A percentile compares a stretch with the other conserved stretches of the same genome.
Evolutionary conservation across 2,797 vertebrate species (phyloP).

Genomic region (Hipposideros larvatus): DNA sequence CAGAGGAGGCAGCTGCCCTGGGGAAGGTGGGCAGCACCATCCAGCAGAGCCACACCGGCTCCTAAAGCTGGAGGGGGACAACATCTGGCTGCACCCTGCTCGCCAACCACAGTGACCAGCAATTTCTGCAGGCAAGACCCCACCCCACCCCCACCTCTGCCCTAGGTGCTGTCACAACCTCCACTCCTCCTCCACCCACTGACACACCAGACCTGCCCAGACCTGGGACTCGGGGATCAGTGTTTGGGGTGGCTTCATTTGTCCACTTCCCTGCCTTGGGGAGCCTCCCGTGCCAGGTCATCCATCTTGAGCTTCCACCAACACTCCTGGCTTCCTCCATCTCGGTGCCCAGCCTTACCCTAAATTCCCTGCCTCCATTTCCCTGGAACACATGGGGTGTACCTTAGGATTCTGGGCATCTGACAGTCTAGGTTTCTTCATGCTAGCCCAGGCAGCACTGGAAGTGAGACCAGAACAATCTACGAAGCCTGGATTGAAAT

Average conservation of each 20-base stretch:
- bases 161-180: neutral
- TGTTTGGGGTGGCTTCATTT: fast-evolving
- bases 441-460: neutral
- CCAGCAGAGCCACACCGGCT: slow-evolving; percentile 81
- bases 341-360: neutral
- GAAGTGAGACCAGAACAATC: neutral
- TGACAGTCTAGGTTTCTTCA: neutral
- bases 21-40: slow-evolving; percentile 76
- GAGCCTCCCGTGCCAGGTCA: neutral
- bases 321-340: neutral
- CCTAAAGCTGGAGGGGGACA: slow-evolving; percentile 91
- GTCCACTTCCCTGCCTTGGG: neutral
- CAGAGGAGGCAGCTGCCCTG: slow-evolving; percentile 86
- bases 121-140: slow-evolving; percentile 89
- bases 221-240: neutral
- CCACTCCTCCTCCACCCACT: neutral
- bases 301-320: neutral
- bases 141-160: too few relatives aligned
- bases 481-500: neutral
- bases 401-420: neutral
- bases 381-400: neutral
- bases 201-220: neutral
- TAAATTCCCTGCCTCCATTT: neutral
- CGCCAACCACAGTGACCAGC: slow-evolving; percentile 90
- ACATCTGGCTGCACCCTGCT: slow-evolving; percentile 89